Evolutionary conservation across 2,888 invertebrate genomes (phyloP), one percentile per base, ranked within the genome.

Genomic region (Drosophila parthenogenetica): DNA sequence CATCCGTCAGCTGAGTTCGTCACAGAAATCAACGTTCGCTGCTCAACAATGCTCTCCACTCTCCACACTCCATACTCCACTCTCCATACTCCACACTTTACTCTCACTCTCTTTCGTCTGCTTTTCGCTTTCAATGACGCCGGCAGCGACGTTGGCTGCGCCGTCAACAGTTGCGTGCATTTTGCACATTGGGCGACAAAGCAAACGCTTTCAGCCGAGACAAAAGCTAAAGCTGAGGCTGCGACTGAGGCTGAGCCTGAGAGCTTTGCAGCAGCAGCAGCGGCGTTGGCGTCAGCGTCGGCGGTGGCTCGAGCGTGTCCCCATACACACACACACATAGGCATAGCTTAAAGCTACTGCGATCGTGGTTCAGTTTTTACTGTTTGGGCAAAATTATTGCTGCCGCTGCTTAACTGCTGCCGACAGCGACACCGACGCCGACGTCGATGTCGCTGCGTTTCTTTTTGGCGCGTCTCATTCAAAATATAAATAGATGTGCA

Each of bases 401-500:
- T 40, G 71, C 68, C 46, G 75, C 54, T 14, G 42, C 17, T 66
- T 61, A 29, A 55, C 35, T 29, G 43, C 58, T 40, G 55, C 10
- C 5, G 49, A 35, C 29, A 1, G 10, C 11, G 32, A 32, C 32
- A 11, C 19, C 43, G 25, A 5, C 48, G 58, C 17, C 17, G 25
- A 8, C 45, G 51, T 32, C 22, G 76, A 2, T 42, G 57, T 25
- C 73, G 67, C 76, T 69, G 66, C 67, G 76, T 67, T 70, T 73
- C 63, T 64, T 69, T 51, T 69, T 57, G 68, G 69, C 57, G 78
- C 78, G 51, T 68, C 77, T 57, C 89, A 87, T 88, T 89, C 91
- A 91, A 91, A 91, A 91, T 92, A 92, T 92, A 92, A 92, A 92
- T 92, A 92, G 90, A 91, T 90, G 91, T 91, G 90, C 87, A 81